Conservation (phyloP, 2,113 vertebrate genomes). For the Lophochroa leadbeateri region DNA sequence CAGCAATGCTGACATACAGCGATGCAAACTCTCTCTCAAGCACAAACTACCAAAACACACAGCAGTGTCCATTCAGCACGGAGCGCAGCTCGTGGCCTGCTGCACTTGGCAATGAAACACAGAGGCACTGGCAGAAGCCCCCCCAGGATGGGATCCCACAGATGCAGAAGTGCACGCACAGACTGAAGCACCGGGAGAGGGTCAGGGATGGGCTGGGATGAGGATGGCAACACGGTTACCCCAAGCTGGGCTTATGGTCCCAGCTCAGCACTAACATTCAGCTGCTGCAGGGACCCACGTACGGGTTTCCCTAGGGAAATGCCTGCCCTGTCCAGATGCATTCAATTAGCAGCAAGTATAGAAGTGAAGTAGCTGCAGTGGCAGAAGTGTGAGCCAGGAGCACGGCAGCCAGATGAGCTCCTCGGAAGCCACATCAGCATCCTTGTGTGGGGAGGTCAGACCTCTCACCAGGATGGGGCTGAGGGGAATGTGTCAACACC, state of each 20-base stretch:
- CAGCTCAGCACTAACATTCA: fast-evolving
- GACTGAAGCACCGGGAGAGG: fast-evolving
- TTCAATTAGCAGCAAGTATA: not conserved
- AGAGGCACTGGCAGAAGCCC: too few species aligned
- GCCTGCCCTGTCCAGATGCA: fast-evolving
- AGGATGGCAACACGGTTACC: not conserved
- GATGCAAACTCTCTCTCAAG: too few species aligned
- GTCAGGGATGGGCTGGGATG: not conserved
- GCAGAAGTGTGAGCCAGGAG: not conserved
- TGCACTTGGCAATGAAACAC: not conserved
- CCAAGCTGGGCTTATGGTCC: fast-evolving
- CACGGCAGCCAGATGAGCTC: not conserved
- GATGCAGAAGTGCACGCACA: not conserved
- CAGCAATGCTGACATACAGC: fast-evolving
- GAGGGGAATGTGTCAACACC: not conserved
- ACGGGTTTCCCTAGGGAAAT: not conserved
- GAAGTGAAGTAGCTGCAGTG: fast-evolving
- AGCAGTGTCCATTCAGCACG: fast-evolving
- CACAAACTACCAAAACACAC: not conserved
- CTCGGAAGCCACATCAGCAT: fast-evolving
- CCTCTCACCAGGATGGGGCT: fast-evolving
- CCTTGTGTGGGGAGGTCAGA: fast-evolving
- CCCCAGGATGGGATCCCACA: not conserved
- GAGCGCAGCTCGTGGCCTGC: not conserved
- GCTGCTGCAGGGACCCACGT: fast-evolving